Conservation (phyloP, 1,140 invertebrate species). For the Drosophila pectinifera region DNA sequence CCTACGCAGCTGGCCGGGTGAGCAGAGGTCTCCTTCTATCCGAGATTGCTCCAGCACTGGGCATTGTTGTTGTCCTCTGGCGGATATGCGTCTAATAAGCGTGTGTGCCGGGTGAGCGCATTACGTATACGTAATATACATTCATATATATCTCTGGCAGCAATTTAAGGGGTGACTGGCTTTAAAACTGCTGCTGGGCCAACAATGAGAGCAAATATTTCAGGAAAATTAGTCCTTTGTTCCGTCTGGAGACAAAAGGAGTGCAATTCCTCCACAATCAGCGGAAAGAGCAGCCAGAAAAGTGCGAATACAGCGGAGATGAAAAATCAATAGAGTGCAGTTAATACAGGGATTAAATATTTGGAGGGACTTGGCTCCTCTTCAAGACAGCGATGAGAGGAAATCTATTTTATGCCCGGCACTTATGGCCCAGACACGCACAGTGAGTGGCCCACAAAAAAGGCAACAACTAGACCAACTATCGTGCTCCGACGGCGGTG, state of each 20-base stretch:
- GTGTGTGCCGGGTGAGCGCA: constrained; percentile 62
- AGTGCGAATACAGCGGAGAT: constrained; percentile 6
- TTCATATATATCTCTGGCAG: constrained; percentile 38
- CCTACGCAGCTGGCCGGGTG: constrained; percentile 18
- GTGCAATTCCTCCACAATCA: constrained; percentile 42
- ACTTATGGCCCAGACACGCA: constrained; percentile 71
- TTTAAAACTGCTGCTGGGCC: constrained; percentile 38
- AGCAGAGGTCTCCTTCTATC: constrained; percentile 4
- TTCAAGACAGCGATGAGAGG: constrained; percentile 13
- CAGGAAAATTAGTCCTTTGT: constrained; percentile 65
- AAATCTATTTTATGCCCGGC: constrained; percentile 39
- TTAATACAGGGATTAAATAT: constrained; percentile 43
- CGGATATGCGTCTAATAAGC: constrained; percentile 79
- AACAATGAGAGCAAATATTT: constrained; percentile 58
- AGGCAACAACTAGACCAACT: constrained; percentile 11
- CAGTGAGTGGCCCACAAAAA: constrained; percentile 15
- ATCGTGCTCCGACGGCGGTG: neutral
- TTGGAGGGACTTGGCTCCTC: constrained; percentile 5
- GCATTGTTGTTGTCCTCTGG: constrained; percentile 65
- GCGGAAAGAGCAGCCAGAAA: constrained; percentile 44
- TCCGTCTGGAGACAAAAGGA: constrained; percentile 18
- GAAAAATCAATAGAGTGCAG: constrained; percentile 53
- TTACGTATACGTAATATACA: constrained; percentile 73
- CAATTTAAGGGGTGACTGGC: constrained; percentile 54
- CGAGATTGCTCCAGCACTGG: constrained; percentile 20